Conservation (phyloP, 2,113 vertebrate species). For the Cebus imitator region DNA sequence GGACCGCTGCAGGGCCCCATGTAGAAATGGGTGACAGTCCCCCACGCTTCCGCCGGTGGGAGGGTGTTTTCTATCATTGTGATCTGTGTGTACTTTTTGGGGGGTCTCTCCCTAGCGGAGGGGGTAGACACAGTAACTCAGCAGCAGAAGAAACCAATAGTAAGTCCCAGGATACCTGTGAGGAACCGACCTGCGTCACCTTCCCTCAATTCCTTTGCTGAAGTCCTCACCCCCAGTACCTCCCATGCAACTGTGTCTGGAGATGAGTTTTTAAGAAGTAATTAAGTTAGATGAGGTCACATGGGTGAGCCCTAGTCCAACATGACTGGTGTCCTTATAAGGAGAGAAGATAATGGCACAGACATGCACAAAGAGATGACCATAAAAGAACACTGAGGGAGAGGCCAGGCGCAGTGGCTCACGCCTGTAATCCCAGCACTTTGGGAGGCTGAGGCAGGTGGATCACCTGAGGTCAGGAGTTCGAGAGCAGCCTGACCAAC, state of each 20-base stretch:
- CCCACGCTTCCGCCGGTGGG: accelerated
- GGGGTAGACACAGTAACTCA: neutral
- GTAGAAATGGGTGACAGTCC: accelerated
- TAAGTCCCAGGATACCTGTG: neutral
- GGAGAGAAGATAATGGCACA: neutral
- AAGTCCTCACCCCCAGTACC: neutral
- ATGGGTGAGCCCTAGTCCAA: too few species aligned
- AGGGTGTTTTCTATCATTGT: accelerated
- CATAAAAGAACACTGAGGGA: neutral
- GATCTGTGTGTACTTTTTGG: neutral
- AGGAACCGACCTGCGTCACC: accelerated
- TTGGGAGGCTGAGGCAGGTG: too few species aligned
- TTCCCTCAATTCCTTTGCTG: accelerated
- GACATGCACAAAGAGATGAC: accelerated
- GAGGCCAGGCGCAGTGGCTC: too few species aligned
- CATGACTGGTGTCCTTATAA: neutral
- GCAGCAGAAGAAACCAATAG: neutral
- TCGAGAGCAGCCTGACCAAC: too few species aligned
- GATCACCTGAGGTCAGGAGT: too few species aligned
- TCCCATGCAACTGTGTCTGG: neutral
- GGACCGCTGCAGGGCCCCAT: neutral
- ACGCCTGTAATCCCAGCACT: too few species aligned
- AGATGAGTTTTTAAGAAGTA: neutral
- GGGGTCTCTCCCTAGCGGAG: neutral
- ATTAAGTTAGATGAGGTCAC: neutral